These are phyloP conservation scores for Podarcis raffonei DNA, from an alignment of 2,113 vertebrate genomes.

Conservation along the genomic window DNA sequence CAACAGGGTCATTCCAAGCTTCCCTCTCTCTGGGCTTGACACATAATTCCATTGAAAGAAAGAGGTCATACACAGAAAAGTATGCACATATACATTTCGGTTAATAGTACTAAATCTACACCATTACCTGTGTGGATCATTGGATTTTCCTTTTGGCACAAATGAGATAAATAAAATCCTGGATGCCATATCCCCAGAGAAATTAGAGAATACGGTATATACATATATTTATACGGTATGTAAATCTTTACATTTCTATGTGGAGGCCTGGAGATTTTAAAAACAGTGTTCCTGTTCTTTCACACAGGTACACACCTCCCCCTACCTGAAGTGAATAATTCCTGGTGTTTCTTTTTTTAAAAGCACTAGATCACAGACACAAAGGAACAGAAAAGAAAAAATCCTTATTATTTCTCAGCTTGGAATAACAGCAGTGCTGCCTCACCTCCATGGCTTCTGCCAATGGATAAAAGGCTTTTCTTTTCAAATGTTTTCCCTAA, in stretches of 20 bases:
- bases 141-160: neutral
- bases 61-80: neutral
- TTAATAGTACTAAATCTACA: neutral
- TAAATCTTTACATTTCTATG: constrained; percentile 35
- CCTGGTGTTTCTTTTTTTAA: neutral
- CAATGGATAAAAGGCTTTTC: neutral
- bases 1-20: neutral
- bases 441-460: neutral
- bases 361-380: neutral
- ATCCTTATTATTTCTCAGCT: neutral
- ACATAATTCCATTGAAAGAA: neutral
- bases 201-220: neutral
- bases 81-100: accelerated
- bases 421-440: neutral
- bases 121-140: neutral
- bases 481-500: neutral
- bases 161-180: constrained; percentile 23
- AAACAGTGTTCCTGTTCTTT: neutral
- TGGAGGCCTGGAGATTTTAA: neutral
- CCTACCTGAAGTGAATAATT: neutral
- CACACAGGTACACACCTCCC: neutral
- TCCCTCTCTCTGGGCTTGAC: neutral
- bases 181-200: neutral
- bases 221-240: neutral
- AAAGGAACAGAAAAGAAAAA: neutral